Conservation (phyloP, 1,140 invertebrate genomes). For the Drosophila obscura region DNA sequence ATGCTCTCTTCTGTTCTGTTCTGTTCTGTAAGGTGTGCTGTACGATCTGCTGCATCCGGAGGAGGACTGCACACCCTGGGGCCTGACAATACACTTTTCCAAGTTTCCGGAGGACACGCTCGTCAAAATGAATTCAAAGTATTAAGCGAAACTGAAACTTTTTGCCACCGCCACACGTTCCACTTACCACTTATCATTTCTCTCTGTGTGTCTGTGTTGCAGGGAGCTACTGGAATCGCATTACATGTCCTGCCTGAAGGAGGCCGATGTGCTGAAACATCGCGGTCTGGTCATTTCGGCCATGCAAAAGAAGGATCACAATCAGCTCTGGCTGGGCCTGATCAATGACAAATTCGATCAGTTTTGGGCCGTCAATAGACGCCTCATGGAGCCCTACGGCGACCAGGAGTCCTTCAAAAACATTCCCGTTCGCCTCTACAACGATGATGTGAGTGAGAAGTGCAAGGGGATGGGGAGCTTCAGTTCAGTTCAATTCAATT, state of each 20-base stretch:
- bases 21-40: conserved; percentile 86
- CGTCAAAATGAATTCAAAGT: conserved; percentile 92
- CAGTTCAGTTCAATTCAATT: conserved; percentile 3
- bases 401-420: conserved; percentile 94
- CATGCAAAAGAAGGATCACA: conserved; percentile 99
- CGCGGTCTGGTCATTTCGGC: conserved; percentile 94
- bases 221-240: conserved; percentile 96
- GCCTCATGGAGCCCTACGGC: conserved; percentile 93
- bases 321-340: conserved; percentile 97
- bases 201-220: conserved; percentile 58
- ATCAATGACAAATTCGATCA: conserved; percentile 99
- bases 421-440: conserved; percentile 96
- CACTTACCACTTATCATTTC: neutral
- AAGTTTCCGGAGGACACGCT: conserved; percentile 93
- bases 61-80: conserved; percentile 94
- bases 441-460: conserved; percentile 84
- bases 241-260: conserved; percentile 98
- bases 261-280: conserved; percentile 98
- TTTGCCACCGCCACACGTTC: too few species aligned
- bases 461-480: neutral
- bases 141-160: conserved; percentile 2
- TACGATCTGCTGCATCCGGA: conserved; percentile 91
- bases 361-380: conserved; percentile 98
- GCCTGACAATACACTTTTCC: conserved; percentile 97
- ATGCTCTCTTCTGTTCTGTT: neutral